These are phyloP conservation scores for Hapalemur alaotrensis DNA, from an alignment of 2,797 vertebrate genomes.

Conservation along the genomic window DNA sequence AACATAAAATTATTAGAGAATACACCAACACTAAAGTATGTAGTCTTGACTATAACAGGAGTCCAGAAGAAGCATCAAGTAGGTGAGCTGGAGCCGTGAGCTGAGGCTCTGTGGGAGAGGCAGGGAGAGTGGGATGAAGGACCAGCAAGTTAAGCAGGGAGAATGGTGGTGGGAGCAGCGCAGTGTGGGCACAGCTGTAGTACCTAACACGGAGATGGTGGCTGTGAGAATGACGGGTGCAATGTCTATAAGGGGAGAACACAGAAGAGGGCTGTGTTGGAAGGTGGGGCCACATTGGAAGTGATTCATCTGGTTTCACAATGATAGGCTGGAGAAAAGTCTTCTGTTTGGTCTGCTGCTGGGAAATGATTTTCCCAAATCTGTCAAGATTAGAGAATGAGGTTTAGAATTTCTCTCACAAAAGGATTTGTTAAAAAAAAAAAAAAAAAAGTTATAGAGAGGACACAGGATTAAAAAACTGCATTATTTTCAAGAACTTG, in stretches of 20 bases:
- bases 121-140: neutral
- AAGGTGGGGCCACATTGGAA: neutral
- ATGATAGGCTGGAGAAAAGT: neutral
- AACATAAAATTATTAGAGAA: neutral
- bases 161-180: neutral
- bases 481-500: neutral
- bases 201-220: neutral
- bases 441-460: neutral
- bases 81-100: neutral
- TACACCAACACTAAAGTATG: neutral
- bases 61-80: neutral
- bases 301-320: neutral
- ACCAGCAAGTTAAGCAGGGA: neutral
- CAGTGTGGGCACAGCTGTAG: neutral
- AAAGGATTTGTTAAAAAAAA: neutral
- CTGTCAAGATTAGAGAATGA: neutral
- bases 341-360: neutral
- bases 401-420: neutral
- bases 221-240: neutral
- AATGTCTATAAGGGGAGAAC: rapidly evolving
- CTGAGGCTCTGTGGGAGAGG: neutral
- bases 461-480: neutral
- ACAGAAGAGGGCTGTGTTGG: too few relatives aligned
- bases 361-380: neutral
- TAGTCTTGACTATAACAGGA: neutral